Evolutionary conservation across 2,113 vertebrate genomes (phyloP).

Genomic region (Lucifuga dentata): DNA sequence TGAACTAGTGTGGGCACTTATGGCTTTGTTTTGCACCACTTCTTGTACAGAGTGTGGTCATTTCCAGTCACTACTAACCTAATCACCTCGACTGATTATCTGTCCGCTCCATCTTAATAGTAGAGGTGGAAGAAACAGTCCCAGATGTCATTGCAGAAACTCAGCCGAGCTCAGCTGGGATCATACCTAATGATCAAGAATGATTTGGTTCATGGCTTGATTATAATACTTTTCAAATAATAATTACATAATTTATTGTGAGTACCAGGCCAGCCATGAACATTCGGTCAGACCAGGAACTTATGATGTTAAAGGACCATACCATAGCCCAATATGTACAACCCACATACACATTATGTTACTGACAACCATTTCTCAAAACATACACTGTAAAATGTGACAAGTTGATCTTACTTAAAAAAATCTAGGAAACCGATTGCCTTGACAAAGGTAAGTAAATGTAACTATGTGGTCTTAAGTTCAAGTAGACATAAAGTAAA

Average conservation of each 20-base stretch:
- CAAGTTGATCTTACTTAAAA: no score
- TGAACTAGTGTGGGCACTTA: slow-evolving; percentile 1
- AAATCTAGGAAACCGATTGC: no score
- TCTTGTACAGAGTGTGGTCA: slow-evolving; percentile 38
- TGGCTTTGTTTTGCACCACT: slow-evolving; percentile 28
- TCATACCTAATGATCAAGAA: slow-evolving; percentile 3
- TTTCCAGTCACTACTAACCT: slow-evolving; percentile 54
- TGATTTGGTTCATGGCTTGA: slow-evolving; percentile 6
- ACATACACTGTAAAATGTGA: no score
- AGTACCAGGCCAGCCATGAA: not conserved
- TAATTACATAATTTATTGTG: slow-evolving; percentile 10
- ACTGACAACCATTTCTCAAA: no score
- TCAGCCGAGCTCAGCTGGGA: slow-evolving; percentile 12
- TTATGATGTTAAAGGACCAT: no score
- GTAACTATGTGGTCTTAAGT: no score
- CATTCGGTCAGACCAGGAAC: not conserved
- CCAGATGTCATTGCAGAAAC: slow-evolving; percentile 21
- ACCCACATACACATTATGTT: no score
- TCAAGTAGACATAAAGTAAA: no score
- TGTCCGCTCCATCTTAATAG: slow-evolving; percentile 56
- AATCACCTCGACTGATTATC: slow-evolving; percentile 60
- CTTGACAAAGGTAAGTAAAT: no score
- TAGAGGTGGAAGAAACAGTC: slow-evolving; percentile 32
- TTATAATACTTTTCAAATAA: slow-evolving; percentile 12
- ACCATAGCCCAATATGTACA: no score